Evolutionary conservation across 1,140 invertebrate genomes (phyloP).

Genomic region (Caenorhabditis elegans): WBcel235 BX284604.4:10271001-10271500

Average conservation of each 20-base stretch:
- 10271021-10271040: background rate
- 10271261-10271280: background rate
- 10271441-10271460: background rate
- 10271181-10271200: background rate
- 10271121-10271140: background rate
- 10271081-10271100: background rate
- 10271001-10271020: no score
- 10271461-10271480: background rate
- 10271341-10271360: background rate
- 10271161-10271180: background rate
- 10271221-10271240: background rate
- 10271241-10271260: background rate
- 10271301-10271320: background rate
- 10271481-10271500: background rate
- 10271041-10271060: background rate
- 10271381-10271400: background rate
- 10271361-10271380: background rate
- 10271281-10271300: background rate
- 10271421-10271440: background rate
- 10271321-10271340: background rate
- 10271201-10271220: background rate
- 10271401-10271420: background rate
- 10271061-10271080: background rate
- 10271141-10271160: background rate
- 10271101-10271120: background rate